Percentiles rank a stretch among this genome's conserved stretches.
phyloP scores from a whole-genome alignment of 2,888 invertebrate genomes.

The Amorpha juglandis region DNA sequence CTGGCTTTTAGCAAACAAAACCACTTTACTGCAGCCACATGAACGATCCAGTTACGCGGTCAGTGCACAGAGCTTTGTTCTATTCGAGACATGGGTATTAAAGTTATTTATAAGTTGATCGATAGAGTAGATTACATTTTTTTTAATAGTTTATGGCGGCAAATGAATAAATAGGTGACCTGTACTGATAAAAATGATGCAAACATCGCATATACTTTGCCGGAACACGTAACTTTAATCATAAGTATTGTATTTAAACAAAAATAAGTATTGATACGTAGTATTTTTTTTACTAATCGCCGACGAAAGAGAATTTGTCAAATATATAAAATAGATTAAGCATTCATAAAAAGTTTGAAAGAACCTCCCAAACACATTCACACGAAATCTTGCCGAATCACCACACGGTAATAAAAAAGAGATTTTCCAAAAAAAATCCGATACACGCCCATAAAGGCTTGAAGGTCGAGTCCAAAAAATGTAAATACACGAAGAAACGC shows the following conservation, averaged over 20 bases:
- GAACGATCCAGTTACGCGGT: conserved; percentile 5
- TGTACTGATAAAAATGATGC: no score
- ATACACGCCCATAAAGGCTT: conserved; percentile 27
- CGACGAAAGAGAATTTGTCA: background rate
- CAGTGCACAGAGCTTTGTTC: background rate
- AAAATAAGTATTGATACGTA: no score
- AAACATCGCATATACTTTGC: no score
- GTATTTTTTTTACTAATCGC: background rate
- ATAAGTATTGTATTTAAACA: no score
- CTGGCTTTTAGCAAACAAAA: conserved; percentile 19
- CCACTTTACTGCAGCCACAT: background rate
- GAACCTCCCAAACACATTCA: conserved; percentile 1
- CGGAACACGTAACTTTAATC: no score
- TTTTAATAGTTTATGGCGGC: no score
- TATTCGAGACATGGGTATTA: no score
- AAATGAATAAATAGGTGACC: no score
- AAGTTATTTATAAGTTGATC: no score
- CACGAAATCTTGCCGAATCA: conserved; percentile 45
- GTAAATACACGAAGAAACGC: conserved; percentile 54
- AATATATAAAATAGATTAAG: background rate
- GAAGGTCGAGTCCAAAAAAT: conserved; percentile 41
- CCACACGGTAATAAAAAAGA: conserved; percentile 49
- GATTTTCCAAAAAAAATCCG: conserved; percentile 42
- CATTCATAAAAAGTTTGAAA: no score
- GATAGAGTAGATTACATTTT: no score